Percentiles rank a stretch among this genome's conserved stretches.
These are phyloP conservation scores for Eudemis profundana DNA, from an alignment of 2,888 invertebrate species.

Conservation along the genomic window DNA sequence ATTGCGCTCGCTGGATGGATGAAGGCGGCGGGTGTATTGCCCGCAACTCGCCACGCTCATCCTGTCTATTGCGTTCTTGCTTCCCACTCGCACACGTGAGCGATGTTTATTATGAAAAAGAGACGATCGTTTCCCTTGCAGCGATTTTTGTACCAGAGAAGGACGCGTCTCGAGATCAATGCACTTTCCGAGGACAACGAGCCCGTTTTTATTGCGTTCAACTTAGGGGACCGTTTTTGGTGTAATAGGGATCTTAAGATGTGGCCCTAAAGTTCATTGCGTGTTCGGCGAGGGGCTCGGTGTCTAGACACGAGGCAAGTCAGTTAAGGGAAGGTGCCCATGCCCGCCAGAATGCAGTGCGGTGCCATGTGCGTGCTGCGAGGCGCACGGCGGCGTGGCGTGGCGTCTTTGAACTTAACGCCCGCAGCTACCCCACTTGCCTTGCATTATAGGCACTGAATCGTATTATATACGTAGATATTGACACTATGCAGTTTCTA, in stretches of 20 bases:
- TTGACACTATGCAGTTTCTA: background rate
- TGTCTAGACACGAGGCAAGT: conserved; percentile 81
- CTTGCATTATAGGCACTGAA: conserved; percentile 42
- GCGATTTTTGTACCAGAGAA: conserved; percentile 82
- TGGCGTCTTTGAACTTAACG: conserved; percentile 46
- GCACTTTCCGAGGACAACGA: conserved; percentile 83
- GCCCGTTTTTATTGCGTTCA: conserved; percentile 78
- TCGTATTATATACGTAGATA: background rate
- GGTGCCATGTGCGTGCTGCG: conserved; percentile 56
- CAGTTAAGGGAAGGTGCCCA: conserved; percentile 63
- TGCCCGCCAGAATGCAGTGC: conserved; percentile 53
- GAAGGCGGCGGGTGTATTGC: conserved; percentile 76
- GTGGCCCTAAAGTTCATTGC: conserved; percentile 64
- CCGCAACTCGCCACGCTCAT: conserved; percentile 81
- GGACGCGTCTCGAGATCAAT: conserved; percentile 83
- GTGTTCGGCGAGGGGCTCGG: conserved; percentile 57
- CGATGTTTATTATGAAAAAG: conserved; percentile 63
- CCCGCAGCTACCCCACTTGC: conserved; percentile 46
- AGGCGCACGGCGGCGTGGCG: conserved; percentile 23
- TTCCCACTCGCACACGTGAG: conserved; percentile 70
- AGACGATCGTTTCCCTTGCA: conserved; percentile 77
- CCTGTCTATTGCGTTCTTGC: conserved; percentile 78
- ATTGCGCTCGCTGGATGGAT: conserved; percentile 72
- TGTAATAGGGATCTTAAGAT: conserved; percentile 70
- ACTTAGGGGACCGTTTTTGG: conserved; percentile 56